Evolutionary conservation across 1,140 invertebrate genomes (phyloP), one percentile per base, ranked within the genome.

Genomic region (Hycleus cichorii): DNA sequence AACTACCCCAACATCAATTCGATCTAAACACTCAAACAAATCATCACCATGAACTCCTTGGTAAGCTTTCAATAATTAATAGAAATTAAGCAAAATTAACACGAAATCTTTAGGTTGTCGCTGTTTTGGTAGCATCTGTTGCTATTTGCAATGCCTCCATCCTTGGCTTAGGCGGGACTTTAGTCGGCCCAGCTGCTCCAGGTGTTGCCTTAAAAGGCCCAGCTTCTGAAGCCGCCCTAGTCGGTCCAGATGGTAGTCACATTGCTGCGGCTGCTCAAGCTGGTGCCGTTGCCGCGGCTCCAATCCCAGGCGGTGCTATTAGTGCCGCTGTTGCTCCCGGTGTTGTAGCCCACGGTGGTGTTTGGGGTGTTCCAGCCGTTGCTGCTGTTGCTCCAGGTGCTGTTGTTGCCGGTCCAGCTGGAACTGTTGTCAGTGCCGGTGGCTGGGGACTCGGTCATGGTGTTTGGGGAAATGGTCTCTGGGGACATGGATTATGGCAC

Each of bases 171-270:
- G 66, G 64, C 32, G 59, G 43, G 6, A 65, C 64, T n/a, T 44
- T 72, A 1, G 65, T 69, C 10, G 70, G 70, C 11, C 70, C 70
- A 7, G 60, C 45, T 32, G 60, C 54, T 26, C 69, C 69, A 43
- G 70, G 69, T n/a, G 69, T 63, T 24, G 55, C 66, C 25, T 42
- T 70, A 18, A 45, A 60, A 47, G 64, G 64, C 6, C 64, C 64
- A 45, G 44, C 49, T 39, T 45, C 60, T 7, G 57, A 53, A 40
- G 52, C 58, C 4, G 26, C 57, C 32, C 18, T 65, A 1, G 52
- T 59, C 3, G 64, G 64, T 12, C 64, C 64, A 26, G 64, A 65
- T 48, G 64, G 64, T 26, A 63, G 60, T 39, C 54, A 58, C 8
- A 59, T 65, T 39, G 40, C 46, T 8, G 62, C 51, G 4, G 52